Evolutionary conservation across 2,888 invertebrate genomes (phyloP), one percentile per base, ranked within the genome.

Genomic region (Drosophila kambysellisi): DNA sequence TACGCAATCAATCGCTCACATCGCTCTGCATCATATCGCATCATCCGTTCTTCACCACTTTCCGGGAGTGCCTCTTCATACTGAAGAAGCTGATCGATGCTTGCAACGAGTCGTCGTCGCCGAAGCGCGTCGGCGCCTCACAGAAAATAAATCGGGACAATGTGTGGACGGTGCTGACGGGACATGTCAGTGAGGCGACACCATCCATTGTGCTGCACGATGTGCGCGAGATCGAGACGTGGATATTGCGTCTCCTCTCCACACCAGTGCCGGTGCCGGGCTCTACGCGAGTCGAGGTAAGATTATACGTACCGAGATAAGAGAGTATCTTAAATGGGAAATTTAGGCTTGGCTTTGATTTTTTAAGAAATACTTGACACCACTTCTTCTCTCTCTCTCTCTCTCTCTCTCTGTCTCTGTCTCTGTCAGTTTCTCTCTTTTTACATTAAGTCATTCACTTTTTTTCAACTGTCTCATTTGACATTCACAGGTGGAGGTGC

Each of bases 21-120:
- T 99, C 99, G 57, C 94, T 99, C 67, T 99, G 99, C 94, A 95
- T 99, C 83, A 95, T 99, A 67, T 99, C 99, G 75, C 99, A 99
- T 95, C 99, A 99, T 94, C 99, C 99, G 43, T 99, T 99, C 94
- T 99, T 99, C 94, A 97, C 99, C 76, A 98, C 97, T 91, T 99
- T 99, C 94, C 97, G 99, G 81, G 98, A 99, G 94, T 98, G 99
- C 94, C 95, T 99, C 87, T 97, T 97, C 94, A 97, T 99, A 88
- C 95, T 99, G 91, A 98, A 98, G 94, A 97, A 97, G 92, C 94
- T 99, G 82, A 98, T 99, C 89, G 99, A 99, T 94, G 98, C 99
- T 70, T 99, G 99, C 94, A 99, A 99, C 94, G 98, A 98, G 94
- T 97, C 97, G 90, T 96, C 97, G 78, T 96, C 97, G 91, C 97